Base-by-base conservation (phyloP, 1,140 invertebrate genomes). In the Drosophila fuyamai region DNA sequence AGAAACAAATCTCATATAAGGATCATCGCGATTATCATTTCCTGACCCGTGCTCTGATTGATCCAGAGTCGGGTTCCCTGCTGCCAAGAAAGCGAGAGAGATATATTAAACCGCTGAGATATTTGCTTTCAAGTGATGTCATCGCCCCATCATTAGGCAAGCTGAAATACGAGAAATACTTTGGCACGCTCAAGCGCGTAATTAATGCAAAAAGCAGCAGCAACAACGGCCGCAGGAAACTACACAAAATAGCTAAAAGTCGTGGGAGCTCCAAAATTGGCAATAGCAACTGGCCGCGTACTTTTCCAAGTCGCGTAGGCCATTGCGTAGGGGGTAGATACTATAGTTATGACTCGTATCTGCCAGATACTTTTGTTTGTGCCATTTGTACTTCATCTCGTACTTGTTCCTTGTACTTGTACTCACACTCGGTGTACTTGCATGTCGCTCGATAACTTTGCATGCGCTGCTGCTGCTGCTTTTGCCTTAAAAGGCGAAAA, bases 161-260 rank as follows among this genome's bases (percentile, higher is more conserved):
- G 75, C 83, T 63, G 68, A 81, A 67, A 76, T 62, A 66, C 72
- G 43, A 76, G 65, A 81, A 73, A 79, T 63, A 79, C 83, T 65
- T 76, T 86, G 79, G 79, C 79, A 88, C 84, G 84, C 83, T 86
- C 84, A 86, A 73, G 79, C 82, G 82, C 83, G 82, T 86, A 88
- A 88, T 86, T 86, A 88, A 86, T 86, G 82, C 83, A 86, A 76
- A 86, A 79, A 79, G 77, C 71, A 50, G 44, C 4, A 44, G 62
- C 70, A 48, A 55, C 40, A 72, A 57, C 41, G n/a, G 43, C 46
- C 43, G 40, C 29, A 38, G 18, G 63, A 61, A 66, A 55, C 60
- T 41, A 71, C 47, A 50, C 36, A 78, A 78, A 63, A 79, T 56
- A 74, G 62, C 68, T 63, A 54, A 81, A 89, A 84, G 67, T 84